Percentiles rank a stretch among this genome's conserved stretches.
Conservation (phyloP, 2,888 invertebrate species). For the Formica aserva region DNA sequence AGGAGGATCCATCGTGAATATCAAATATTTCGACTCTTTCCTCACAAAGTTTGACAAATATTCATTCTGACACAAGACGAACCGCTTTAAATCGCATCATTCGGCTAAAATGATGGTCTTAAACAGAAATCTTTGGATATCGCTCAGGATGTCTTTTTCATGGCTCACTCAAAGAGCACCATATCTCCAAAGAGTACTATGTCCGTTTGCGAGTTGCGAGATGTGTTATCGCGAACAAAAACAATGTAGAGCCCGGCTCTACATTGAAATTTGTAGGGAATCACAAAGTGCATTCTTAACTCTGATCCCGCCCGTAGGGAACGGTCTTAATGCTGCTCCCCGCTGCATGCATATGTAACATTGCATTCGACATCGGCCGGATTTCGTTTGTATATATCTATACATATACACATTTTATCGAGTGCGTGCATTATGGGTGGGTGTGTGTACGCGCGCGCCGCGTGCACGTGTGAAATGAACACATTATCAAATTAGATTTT, state of each 20-base stretch:
- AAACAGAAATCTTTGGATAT: neutral
- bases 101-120: neutral
- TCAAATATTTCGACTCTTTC: slow-evolving; percentile 6
- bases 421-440: neutral
- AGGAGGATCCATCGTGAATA: neutral
- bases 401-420: neutral
- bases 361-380: slow-evolving; percentile 30
- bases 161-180: neutral
- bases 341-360: slow-evolving; percentile 65
- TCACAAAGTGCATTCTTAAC: slow-evolving; percentile 68
- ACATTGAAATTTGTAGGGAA: slow-evolving; percentile 50
- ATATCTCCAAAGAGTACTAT: neutral
- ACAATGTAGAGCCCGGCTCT: neutral
- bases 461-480: neutral
- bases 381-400: slow-evolving; percentile 3
- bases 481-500: slow-evolving; percentile 1
- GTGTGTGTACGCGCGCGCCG: no score
- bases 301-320: slow-evolving; percentile 63
- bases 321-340: slow-evolving; percentile 64
- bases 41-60: neutral
- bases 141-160: slow-evolving; percentile 9
- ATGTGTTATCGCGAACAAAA: slow-evolving; percentile 27
- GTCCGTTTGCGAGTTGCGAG: slow-evolving; percentile 3
- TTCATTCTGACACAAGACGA: neutral
- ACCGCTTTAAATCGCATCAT: neutral